phyloP scores from a whole-genome alignment of 2,888 invertebrate genomes.

The Mesorhabditis sp. region DNA sequence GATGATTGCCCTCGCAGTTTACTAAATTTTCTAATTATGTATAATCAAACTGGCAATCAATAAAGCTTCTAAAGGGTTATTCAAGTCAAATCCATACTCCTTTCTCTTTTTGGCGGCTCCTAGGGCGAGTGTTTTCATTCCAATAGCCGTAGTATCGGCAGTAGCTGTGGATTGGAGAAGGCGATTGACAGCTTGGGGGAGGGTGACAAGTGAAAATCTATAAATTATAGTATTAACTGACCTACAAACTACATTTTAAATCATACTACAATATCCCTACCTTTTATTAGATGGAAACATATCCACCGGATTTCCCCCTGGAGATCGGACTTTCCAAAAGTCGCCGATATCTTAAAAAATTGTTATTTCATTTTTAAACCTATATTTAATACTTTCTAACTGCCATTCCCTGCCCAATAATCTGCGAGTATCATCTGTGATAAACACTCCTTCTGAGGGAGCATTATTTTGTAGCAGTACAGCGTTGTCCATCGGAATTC shows the following conservation, averaged over 20 bases:
- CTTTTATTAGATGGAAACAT: constrained; percentile 33
- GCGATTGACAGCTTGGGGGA: constrained; percentile 51
- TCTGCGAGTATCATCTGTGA: constrained; percentile 33
- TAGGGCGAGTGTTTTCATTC: not conserved
- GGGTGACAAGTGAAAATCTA: constrained; percentile 52
- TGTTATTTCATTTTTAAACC: not conserved
- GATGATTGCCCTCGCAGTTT: not conserved
- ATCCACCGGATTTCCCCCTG: constrained; percentile 16
- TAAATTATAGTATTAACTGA: not conserved
- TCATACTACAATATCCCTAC: constrained; percentile 11
- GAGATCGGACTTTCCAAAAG: constrained; percentile 21
- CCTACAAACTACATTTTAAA: not conserved
- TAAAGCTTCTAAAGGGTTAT: not conserved
- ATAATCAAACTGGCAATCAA: not conserved
- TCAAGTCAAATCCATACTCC: not conserved
- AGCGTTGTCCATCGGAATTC: constrained; percentile 45
- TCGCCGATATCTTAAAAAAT: constrained; percentile 11
- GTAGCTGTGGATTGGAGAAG: constrained; percentile 41
- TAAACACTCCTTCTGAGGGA: constrained; percentile 29
- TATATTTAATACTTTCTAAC: constrained; percentile 17
- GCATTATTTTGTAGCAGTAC: constrained; percentile 42
- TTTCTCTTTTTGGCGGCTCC: not conserved
- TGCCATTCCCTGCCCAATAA: constrained; percentile 23
- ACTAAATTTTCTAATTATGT: not conserved
- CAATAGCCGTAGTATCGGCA: constrained; percentile 16